Conservation (phyloP, 2,797 vertebrate species). For the Bradypodion ventrale region DNA sequence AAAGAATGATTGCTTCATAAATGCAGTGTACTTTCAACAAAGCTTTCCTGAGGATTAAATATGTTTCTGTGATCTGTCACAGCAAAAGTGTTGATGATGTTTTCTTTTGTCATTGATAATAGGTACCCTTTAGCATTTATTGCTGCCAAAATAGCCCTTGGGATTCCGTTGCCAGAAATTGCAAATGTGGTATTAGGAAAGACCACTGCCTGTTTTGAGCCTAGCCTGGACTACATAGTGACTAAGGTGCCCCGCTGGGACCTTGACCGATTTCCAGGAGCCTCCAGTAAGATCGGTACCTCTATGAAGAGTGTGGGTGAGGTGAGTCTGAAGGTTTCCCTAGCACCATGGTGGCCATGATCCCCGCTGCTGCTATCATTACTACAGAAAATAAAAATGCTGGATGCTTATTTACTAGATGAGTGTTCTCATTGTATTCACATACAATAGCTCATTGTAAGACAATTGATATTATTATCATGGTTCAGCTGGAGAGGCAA, state of each 20-base stretch:
- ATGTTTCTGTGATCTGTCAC: neutral
- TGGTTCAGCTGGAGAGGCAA: neutral
- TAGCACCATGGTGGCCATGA: no score
- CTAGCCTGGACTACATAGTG: slow-evolving; percentile 93
- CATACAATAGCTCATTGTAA: neutral
- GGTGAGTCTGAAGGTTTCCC: slow-evolving; percentile 71
- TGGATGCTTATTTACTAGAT: neutral
- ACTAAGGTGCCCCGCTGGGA: slow-evolving; percentile 97
- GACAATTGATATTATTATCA: neutral
- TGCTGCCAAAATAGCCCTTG: slow-evolving; percentile 92
- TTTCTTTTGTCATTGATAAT: slow-evolving; percentile 12
- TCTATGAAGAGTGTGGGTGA: slow-evolving; percentile 98
- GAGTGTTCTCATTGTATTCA: neutral
- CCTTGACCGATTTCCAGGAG: slow-evolving; percentile 91
- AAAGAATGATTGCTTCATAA: neutral
- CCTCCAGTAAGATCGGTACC: slow-evolving; percentile 86
- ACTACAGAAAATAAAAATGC: neutral
- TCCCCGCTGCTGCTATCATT: no score
- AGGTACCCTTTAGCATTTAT: slow-evolving; percentile 96
- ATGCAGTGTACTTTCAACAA: neutral
- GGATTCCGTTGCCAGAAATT: slow-evolving; percentile 91
- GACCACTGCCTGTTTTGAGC: slow-evolving; percentile 94
- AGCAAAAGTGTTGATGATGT: neutral
- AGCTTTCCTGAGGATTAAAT: neutral
- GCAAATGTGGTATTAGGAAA: slow-evolving; percentile 90